Base-by-base conservation (phyloP, 2,888 invertebrate genomes). In the Nasonovia ribisnigri region DNA sequence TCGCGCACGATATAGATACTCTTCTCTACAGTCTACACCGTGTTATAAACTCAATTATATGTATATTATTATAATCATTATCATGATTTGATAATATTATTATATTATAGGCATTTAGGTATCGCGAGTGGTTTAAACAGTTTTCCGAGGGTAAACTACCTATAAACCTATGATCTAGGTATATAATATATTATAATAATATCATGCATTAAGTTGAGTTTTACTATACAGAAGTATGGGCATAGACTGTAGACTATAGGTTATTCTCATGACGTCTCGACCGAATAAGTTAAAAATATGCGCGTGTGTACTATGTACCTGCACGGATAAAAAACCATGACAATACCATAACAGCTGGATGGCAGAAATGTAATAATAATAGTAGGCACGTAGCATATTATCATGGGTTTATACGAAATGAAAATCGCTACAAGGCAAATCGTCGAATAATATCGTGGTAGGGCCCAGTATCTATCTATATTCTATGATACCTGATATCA, bases 361-460 rank as follows among this genome's bases (percentile, higher is more conserved):
- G 10, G 43, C 43, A 26, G 43, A 89, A 43, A 67, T 13, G 5
- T 67, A n/a, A 67, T 13, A 67, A 67, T n/a, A 67, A 67, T 67
- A 67, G 67, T 51, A 51, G 20, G 51, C 20, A 20, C 8, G 11
- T 29, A 29, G 3, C 60, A 60, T 60, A 29, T 29, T 29, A 60
- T 60, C n/a, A 67, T 29, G 29, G 60, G 29, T 60, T 60, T 60
- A 60, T 60, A 36, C 20, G 42, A 42, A 51, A 91, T 51, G 84
- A 51, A 26, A 54, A 54, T 84, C 42, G 10, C 29, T 42, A 43
- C 84, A 26, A 90, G 48, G 36, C 67, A 77, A 67, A 91, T 84
- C 54, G 16, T 54, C 84, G 54, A 91, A 91, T 84, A 84, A 54
- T 88, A 26, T 11, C 26, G 91, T 54, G 54, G 46, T 90, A 29